These are phyloP conservation scores for Ceyx erithaca DNA, from an alignment of 2,797 vertebrate species.

Conservation along the genomic window DNA sequence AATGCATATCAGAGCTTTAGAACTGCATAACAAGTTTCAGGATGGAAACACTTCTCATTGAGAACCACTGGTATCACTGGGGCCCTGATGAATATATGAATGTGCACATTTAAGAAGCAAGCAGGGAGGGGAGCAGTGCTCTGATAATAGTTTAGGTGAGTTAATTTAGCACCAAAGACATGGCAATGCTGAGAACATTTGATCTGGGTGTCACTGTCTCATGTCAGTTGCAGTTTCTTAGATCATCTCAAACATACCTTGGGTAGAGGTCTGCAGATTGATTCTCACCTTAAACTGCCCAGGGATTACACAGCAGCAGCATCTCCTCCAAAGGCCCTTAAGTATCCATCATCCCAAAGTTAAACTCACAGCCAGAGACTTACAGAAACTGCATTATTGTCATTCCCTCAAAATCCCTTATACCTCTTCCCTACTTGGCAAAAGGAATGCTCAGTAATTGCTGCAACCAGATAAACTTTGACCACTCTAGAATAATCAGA, in stretches of 20 bases:
- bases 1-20: not conserved
- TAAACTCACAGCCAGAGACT: not conserved
- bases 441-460: not conserved
- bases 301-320: not conserved
- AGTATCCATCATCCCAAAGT: not conserved
- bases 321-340: not conserved
- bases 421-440: not conserved
- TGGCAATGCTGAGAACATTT: not conserved
- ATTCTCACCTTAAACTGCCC: not conserved
- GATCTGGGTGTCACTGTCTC: not conserved
- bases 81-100: not conserved
- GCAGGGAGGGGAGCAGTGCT: not conserved
- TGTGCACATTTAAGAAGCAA: not conserved
- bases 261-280: fast-evolving
- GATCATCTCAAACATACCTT: not conserved
- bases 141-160: not conserved
- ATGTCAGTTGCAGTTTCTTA: not conserved
- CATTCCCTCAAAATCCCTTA: not conserved
- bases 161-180: not conserved
- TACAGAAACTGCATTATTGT: not conserved
- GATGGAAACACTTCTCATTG: not conserved
- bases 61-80: not conserved
- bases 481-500: not conserved
- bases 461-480: not conserved
- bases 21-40: not conserved